Base-by-base conservation (phyloP, 2,888 invertebrate species). In the Microchrysa polita region DNA sequence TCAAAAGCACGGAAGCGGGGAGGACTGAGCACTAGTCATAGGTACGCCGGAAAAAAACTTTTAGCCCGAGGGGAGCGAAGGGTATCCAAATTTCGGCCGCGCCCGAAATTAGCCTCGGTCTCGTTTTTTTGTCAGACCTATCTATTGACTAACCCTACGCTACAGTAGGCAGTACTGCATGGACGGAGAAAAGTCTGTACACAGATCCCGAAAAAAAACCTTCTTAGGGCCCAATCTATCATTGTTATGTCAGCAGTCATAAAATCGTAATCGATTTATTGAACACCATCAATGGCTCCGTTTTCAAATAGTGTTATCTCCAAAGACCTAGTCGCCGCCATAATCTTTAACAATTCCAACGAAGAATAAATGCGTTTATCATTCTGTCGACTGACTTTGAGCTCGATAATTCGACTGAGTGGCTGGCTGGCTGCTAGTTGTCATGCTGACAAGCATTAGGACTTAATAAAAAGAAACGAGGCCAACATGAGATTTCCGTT, bases 221-320 rank as follows among this genome's bases (percentile, higher is more conserved):
- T 48, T 48, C 48, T 7, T 7, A 7, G 42, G 9, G 53, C 53
- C 61, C 67, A 75, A 75, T 75, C 75, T 71, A 75, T 75, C 75
- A 75, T 69, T 73, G 75, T 75, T 75, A 75, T 75, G 75, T 75
- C 75, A 73, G 75, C 73, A 75, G 73, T 75, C 75, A 75, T 75
- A 75, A 73, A 75, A 71, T 73, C 73, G 73, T 75, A 75, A 75
- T 75, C 73, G 75, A 75, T 75, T 75, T 75, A 75, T 75, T 75
- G 75, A 75, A 63, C 22, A 69, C 67, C 73, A 75, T 73, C 73
- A 75, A 75, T 71, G 69, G 59, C 44, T 69, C n/a, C 71, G 65
- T 61, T 71, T 69, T 75, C 57, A 65, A n/a, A n/a, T n/a, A n/a
- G 55, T 67, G 61, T 73, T 75, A 75, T 75, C 75, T 69, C 22